Evolutionary conservation across 2,888 invertebrate species (phyloP).

Genomic region (Tortrix viridana): DNA sequence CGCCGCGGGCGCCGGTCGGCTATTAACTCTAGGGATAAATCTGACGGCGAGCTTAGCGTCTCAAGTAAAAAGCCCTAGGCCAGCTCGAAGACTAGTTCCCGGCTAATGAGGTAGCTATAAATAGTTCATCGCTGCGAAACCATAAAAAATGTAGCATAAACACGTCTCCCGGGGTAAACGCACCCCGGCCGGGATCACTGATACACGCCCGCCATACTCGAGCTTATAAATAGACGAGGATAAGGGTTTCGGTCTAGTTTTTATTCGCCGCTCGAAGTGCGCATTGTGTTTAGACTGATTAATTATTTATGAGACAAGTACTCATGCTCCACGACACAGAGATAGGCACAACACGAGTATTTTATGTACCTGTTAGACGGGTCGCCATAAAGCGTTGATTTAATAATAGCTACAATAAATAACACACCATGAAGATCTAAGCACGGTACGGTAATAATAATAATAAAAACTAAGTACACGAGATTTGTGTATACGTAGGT

Average conservation of each 20-base stretch:
- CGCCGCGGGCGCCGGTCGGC: not conserved
- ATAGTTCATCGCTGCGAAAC: conserved; percentile 50
- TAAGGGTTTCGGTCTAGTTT: conserved; percentile 52
- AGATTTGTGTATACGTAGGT: too few relatives aligned
- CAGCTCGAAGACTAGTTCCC: conserved; percentile 49
- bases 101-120: conserved; percentile 55
- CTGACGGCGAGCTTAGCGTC: conserved; percentile 34
- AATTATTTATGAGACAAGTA: conserved; percentile 40
- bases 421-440: not conserved
- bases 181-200: conserved; percentile 46
- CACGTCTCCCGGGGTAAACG: conserved; percentile 53
- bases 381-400: conserved; percentile 3
- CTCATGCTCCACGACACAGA: conserved; percentile 31
- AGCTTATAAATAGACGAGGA: conserved; percentile 53
- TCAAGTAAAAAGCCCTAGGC: conserved; percentile 40
- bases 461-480: too few relatives aligned
- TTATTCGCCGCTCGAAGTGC: conserved; percentile 42
- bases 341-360: not conserved
- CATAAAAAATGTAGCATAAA: conserved; percentile 52
- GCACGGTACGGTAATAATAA: too few relatives aligned
- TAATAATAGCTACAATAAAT: too few relatives aligned
- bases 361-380: not conserved
- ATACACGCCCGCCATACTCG: conserved; percentile 37
- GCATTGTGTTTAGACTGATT: conserved; percentile 41
- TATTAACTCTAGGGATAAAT: conserved; percentile 36